Percentiles rank a stretch among this genome's conserved stretches.
Evolutionary conservation across 2,797 vertebrate genomes (phyloP).

Genomic region (Ciconia nigra): DNA sequence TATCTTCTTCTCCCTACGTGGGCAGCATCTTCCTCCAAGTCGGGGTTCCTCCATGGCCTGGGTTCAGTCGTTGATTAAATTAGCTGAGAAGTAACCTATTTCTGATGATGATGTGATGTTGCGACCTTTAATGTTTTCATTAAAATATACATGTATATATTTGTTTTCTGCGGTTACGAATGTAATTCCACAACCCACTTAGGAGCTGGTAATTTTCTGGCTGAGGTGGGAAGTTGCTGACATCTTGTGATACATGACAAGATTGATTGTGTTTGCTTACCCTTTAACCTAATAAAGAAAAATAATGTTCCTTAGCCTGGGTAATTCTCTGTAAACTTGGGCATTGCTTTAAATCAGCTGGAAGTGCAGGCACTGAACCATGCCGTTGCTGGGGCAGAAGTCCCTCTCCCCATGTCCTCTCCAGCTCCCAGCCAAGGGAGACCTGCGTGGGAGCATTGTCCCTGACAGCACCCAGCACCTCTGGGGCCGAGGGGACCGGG

Average conservation of each 20-base stretch:
- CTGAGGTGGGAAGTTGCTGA: conserved; percentile 69
- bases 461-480: background rate
- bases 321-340: conserved; percentile 29
- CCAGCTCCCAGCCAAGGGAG: background rate
- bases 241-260: conserved; percentile 62
- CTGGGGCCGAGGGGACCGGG: background rate
- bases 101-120: background rate
- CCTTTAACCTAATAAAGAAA: conserved; percentile 69
- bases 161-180: conserved; percentile 40
- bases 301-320: conserved; percentile 44
- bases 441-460: background rate
- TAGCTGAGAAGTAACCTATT: background rate
- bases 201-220: conserved; percentile 58
- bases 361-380: background rate
- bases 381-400: background rate
- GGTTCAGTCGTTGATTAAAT: background rate
- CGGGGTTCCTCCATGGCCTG: background rate
- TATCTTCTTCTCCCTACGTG: rapidly evolving
- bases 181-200: conserved; percentile 58
- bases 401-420: background rate
- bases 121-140: conserved; percentile 13
- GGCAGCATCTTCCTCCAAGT: background rate
- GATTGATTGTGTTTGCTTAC: conserved; percentile 70
- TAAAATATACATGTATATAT: background rate
- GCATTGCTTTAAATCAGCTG: conserved; percentile 32